Evolutionary conservation across 2,888 invertebrate species (phyloP).

Genomic region (Carcina quercana): DNA sequence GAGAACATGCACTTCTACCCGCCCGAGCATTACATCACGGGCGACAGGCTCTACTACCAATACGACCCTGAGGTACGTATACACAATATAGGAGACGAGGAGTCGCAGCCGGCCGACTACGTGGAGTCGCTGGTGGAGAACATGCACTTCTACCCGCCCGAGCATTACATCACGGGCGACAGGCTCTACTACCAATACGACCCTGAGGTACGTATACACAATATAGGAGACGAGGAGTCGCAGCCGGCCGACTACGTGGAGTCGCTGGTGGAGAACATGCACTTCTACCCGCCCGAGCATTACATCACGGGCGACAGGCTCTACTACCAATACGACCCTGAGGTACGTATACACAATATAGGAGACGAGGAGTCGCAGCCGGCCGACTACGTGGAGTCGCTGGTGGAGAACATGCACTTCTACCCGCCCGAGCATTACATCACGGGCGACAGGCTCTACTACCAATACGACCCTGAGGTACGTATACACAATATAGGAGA

Average conservation of each 20-base stretch:
- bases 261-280: constrained; percentile 84
- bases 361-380: constrained; percentile 83
- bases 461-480: constrained; percentile 83
- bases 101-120: constrained; percentile 81
- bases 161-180: constrained; percentile 86
- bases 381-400: constrained; percentile 83
- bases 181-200: constrained; percentile 85
- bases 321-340: constrained; percentile 84
- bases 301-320: constrained; percentile 85
- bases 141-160: constrained; percentile 87
- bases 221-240: constrained; percentile 85
- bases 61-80: constrained; percentile 77
- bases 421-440: constrained; percentile 87
- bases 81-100: constrained; percentile 85
- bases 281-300: constrained; percentile 84
- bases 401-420: constrained; percentile 86
- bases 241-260: constrained; percentile 86
- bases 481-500: background rate
- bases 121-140: constrained; percentile 84
- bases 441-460: constrained; percentile 82
- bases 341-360: constrained; percentile 77
- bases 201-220: constrained; percentile 74
- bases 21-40: constrained; percentile 85
- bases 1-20: constrained; percentile 88
- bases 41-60: constrained; percentile 82